These are phyloP conservation scores for Geothlypis trichas DNA, from an alignment of 2,113 vertebrate genomes.

Conservation along the genomic window DNA sequence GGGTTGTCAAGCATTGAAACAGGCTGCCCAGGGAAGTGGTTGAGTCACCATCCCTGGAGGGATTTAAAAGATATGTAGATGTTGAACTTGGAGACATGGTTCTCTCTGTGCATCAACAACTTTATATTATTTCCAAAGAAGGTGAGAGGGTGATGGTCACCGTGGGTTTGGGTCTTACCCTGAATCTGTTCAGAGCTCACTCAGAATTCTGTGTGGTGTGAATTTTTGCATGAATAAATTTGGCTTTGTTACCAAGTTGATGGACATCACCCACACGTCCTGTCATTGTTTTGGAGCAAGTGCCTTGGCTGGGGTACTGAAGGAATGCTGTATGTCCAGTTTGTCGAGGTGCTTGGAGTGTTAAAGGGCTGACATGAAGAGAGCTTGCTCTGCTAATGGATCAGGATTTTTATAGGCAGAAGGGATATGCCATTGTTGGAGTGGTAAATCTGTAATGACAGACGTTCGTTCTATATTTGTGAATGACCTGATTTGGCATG, in stretches of 20 bases:
- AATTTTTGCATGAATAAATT: not conserved
- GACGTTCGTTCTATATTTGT: conserved; percentile 79
- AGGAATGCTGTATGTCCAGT: not conserved
- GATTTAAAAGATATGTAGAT: not conserved
- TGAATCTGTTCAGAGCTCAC: not conserved
- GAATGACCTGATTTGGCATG: conserved; percentile 82
- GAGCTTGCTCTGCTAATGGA: conserved; percentile 58
- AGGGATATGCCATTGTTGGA: conserved; percentile 63
- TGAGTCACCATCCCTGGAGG: not conserved
- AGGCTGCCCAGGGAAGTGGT: not conserved
- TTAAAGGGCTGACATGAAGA: conserved; percentile 5
- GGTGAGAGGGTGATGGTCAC: not conserved
- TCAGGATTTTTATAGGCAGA: conserved; percentile 71
- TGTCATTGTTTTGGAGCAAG: not conserved
- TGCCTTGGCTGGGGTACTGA: not conserved
- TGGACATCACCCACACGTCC: not conserved
- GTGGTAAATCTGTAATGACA: conserved; percentile 80
- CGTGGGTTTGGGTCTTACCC: not conserved
- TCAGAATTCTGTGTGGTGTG: not conserved
- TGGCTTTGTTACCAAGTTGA: not conserved
- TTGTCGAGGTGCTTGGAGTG: not conserved
- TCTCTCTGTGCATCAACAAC: not conserved
- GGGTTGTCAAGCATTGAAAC: not conserved
- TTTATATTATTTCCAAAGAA: not conserved
- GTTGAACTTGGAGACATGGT: not conserved